A percentile compares a stretch with the other conserved stretches of the same genome.
Evolutionary conservation across 2,888 invertebrate species (phyloP).

Genomic region (Pristionchus fissidentatus): DNA sequence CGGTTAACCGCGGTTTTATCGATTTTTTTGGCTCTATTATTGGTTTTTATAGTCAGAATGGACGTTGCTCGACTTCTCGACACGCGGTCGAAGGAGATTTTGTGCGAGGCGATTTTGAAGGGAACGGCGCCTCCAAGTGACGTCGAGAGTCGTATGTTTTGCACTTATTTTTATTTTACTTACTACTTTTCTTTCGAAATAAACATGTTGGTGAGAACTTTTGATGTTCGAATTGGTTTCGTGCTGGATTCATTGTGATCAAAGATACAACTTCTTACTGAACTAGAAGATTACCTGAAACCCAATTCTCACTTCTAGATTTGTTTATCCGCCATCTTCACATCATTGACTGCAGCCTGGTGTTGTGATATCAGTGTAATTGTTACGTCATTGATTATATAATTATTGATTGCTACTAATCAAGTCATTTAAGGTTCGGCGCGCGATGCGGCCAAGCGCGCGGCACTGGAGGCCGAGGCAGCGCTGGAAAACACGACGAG

Average conservation of each 20-base stretch:
- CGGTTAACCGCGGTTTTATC: background rate
- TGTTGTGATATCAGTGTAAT: too few species aligned
- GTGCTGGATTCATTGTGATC: too few species aligned
- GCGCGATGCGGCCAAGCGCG: background rate
- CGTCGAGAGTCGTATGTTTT: conserved; percentile 7
- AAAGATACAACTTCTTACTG: too few species aligned
- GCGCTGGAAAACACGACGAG: background rate
- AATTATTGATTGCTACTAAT: too few species aligned
- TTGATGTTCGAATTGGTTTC: too few species aligned
- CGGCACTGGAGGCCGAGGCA: background rate
- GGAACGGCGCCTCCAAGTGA: conserved; percentile 2
- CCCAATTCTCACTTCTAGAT: too few species aligned
- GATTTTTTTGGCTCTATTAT: background rate
- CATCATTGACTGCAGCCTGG: too few species aligned
- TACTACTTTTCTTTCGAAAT: background rate
- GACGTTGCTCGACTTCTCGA: background rate
- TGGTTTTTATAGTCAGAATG: background rate
- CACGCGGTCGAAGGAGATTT: background rate
- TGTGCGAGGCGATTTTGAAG: conserved; percentile 12
- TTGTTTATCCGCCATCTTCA: too few species aligned
- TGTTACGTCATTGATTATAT: too few species aligned
- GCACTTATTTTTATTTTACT: background rate
- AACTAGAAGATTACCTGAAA: too few species aligned
- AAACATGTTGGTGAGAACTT: too few species aligned
- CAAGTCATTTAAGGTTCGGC: background rate